phyloP scores from a whole-genome alignment of 2,797 vertebrate genomes.

The Margarornis squamiger region DNA sequence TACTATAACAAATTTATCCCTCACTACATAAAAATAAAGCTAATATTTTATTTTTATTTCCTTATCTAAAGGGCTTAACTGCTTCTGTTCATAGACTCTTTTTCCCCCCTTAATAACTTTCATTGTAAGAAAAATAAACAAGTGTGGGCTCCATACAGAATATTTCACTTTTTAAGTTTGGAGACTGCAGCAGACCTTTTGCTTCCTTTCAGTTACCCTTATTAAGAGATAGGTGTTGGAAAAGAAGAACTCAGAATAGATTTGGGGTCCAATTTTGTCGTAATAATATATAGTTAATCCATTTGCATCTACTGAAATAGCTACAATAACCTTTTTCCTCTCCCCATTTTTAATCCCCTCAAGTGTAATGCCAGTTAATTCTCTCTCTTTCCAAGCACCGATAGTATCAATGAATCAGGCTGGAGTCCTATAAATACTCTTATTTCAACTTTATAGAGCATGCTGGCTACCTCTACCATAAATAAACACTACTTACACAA shows the following conservation, averaged over 20 bases:
- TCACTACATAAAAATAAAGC: background rate
- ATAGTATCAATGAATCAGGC: background rate
- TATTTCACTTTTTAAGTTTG: background rate
- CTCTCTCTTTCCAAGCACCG: background rate
- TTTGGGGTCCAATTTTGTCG: background rate
- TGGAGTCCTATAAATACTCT: background rate
- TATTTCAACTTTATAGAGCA: background rate
- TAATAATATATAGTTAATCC: background rate
- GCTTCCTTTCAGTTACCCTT: background rate
- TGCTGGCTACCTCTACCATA: background rate
- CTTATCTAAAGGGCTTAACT: background rate
- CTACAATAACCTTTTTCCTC: background rate
- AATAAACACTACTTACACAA: background rate
- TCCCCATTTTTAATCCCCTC: background rate
- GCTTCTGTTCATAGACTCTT: background rate
- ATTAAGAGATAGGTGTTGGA: background rate
- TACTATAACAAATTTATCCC: background rate
- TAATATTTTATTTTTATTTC: background rate
- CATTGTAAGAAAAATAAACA: background rate
- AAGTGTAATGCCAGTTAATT: background rate
- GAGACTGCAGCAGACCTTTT: background rate
- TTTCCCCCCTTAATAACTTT: background rate
- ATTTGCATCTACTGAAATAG: background rate
- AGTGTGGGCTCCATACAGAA: background rate
- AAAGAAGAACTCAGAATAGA: background rate